A percentile compares a stretch with the other conserved stretches of the same genome.
Conservation (phyloP, 2,888 invertebrate species). For the Esperia sulphurella region DNA sequence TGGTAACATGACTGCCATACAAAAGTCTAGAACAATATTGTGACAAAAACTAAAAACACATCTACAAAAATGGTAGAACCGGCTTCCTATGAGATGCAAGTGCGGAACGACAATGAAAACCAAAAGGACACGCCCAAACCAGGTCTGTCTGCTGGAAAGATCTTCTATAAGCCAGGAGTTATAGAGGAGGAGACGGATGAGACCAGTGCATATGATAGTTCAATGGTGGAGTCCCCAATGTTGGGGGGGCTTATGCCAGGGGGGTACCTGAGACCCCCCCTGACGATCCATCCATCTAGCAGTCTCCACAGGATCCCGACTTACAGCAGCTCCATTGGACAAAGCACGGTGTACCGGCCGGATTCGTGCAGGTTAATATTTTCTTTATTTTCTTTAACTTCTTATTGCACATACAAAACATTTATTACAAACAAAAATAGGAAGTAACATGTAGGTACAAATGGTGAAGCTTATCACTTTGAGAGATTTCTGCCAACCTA, state of each 20-base stretch:
- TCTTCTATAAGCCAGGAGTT: constrained; percentile 71
- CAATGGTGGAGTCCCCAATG: constrained; percentile 66
- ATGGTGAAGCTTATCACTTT: no score
- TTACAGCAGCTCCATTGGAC: constrained; percentile 80
- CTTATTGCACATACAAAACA: neutral
- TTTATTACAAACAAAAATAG: no score
- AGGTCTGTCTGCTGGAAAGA: constrained; percentile 55
- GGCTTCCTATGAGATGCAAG: constrained; percentile 63
- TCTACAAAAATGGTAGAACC: constrained; percentile 40
- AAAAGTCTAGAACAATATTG: constrained; percentile 33
- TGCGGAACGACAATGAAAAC: constrained; percentile 40
- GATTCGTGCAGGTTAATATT: constrained; percentile 75
- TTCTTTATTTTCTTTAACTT: neutral
- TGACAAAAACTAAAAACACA: constrained; percentile 28
- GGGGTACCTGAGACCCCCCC: constrained; percentile 47
- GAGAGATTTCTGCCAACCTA: no score
- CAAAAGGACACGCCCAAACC: constrained; percentile 41
- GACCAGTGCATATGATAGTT: constrained; percentile 69
- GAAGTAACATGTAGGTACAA: no score
- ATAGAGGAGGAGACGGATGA: constrained; percentile 70
- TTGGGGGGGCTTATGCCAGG: constrained; percentile 46
- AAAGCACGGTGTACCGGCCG: constrained; percentile 73
- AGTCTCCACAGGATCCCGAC: constrained; percentile 80
- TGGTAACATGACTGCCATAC: constrained; percentile 21
- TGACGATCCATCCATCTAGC: constrained; percentile 54